phyloP scores from a whole-genome alignment of 1,140 invertebrate genomes.

The Aphidius ervi region DNA sequence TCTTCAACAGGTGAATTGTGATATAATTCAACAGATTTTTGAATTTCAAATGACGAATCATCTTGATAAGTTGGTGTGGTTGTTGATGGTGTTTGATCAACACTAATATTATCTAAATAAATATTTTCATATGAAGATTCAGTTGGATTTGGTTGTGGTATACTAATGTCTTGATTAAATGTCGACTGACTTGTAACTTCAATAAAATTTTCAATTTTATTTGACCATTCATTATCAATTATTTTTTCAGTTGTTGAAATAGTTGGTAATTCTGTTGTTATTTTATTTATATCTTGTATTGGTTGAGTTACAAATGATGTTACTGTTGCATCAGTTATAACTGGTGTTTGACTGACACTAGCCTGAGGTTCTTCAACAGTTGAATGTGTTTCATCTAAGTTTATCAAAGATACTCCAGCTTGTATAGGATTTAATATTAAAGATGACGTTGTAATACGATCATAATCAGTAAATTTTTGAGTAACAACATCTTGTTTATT shows the following conservation, averaged over 20 bases:
- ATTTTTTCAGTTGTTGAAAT: constrained; percentile 11
- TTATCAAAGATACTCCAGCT: constrained; percentile 46
- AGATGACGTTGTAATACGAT: constrained; percentile 31
- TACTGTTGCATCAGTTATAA: too few species aligned
- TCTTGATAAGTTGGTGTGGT: constrained; percentile 6
- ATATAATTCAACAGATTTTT: constrained; percentile 47
- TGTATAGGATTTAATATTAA: constrained; percentile 48
- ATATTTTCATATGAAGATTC: too few species aligned
- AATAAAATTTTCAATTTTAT: too few species aligned
- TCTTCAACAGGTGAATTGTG: constrained; percentile 41
- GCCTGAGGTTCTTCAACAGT: constrained; percentile 19
- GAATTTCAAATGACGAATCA: constrained; percentile 38
- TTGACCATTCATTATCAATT: too few species aligned
- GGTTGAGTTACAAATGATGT: too few species aligned
- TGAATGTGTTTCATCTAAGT: constrained; percentile 34
- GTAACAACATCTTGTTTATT: constrained; percentile 12
- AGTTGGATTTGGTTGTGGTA: too few species aligned
- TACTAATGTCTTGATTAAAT: too few species aligned
- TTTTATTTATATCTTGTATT: too few species aligned
- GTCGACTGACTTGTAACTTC: too few species aligned
- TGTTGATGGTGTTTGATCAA: background rate
- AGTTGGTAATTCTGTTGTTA: too few species aligned
- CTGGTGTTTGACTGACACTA: too few species aligned
- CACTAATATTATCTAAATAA: too few species aligned
- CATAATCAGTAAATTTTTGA: constrained; percentile 9